phyloP scores from a whole-genome alignment of 2,113 vertebrate genomes.

The Scolopax mira region DNA sequence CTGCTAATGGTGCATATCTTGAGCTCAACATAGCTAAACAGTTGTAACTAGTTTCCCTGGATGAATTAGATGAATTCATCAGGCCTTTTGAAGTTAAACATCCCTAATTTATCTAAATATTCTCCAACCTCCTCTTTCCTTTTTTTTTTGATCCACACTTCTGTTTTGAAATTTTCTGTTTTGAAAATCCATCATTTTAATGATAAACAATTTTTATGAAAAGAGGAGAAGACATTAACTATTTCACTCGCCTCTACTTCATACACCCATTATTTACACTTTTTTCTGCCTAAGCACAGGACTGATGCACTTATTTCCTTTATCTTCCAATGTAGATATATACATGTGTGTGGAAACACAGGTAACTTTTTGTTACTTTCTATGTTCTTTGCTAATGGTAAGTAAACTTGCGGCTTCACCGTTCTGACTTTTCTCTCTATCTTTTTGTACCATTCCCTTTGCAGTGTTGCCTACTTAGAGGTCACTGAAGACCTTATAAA shows the following conservation, averaged over 20 bases:
- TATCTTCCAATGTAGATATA: neutral
- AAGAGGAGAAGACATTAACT: neutral
- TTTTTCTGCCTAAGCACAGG: neutral
- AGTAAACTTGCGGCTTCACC: neutral
- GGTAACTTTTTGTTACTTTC: neutral
- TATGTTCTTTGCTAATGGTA: neutral
- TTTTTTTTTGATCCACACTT: neutral
- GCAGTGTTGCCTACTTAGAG: neutral
- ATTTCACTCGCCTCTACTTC: neutral
- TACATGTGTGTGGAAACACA: neutral
- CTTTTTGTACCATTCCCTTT: neutral
- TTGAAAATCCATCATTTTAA: neutral
- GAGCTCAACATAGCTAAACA: neutral
- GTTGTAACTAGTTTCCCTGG: neutral
- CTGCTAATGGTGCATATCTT: neutral
- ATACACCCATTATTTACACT: neutral
- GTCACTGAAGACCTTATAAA: neutral
- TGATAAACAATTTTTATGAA: neutral
- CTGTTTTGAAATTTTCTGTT: neutral
- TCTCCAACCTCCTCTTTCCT: neutral
- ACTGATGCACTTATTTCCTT: neutral
- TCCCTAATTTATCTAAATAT: neutral
- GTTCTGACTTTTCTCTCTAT: neutral
- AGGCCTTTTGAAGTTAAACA: neutral
- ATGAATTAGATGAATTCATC: neutral